Percentiles rank a stretch among this genome's conserved stretches.
Conservation (phyloP, 2,113 vertebrate genomes). For the Ceyx cyanopectus region DNA sequence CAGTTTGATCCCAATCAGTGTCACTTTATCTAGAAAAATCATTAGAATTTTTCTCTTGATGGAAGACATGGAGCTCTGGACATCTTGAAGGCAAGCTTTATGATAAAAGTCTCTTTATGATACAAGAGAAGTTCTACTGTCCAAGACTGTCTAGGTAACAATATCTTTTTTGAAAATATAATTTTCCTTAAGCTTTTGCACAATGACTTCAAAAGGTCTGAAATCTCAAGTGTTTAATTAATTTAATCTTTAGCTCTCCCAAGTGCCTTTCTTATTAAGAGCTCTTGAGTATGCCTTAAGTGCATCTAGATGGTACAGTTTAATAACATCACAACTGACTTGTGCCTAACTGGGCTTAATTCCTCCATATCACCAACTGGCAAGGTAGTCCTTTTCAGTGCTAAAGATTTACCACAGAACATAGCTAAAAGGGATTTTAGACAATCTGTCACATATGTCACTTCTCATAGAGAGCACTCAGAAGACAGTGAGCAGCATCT, state of each 20-base stretch:
- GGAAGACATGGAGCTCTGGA: not conserved
- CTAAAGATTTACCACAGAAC: not conserved
- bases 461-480: not conserved
- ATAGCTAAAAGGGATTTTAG: not conserved
- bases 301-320: not conserved
- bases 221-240: not conserved
- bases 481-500: not conserved
- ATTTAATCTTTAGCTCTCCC: not conserved
- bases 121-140: not conserved
- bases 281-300: not conserved
- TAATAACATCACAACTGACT: not conserved
- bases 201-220: not conserved
- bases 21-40: not conserved
- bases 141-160: not conserved
- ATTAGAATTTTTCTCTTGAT: not conserved
- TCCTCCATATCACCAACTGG: not conserved
- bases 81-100: not conserved
- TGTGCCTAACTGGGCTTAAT: not conserved
- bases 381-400: not conserved
- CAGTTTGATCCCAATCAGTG: not conserved
- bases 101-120: not conserved
- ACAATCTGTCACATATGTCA: not conserved
- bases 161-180: not conserved
- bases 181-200: not conserved
- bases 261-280: not conserved